phyloP scores from a whole-genome alignment of 2,113 vertebrate genomes.

The Upupa epops region DNA sequence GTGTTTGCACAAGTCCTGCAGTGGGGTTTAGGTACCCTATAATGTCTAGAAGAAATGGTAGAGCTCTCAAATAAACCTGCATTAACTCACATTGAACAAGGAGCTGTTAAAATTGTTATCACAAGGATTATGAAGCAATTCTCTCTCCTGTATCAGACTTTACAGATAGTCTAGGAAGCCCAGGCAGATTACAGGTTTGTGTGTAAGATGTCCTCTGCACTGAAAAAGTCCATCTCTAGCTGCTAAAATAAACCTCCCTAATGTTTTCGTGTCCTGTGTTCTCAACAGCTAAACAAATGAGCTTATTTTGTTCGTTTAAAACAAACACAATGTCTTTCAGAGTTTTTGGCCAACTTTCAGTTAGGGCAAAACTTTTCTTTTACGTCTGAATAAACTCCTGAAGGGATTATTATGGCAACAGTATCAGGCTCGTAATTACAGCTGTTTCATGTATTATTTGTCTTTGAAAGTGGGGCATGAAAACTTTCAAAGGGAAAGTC shows the following conservation, averaged over 20 bases:
- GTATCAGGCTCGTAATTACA: conserved; percentile 18
- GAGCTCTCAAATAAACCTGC: not conserved
- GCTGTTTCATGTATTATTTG: conserved; percentile 6
- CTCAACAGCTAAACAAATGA: not conserved
- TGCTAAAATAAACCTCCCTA: not conserved
- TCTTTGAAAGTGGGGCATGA: conserved; percentile 17
- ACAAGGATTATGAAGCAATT: not conserved
- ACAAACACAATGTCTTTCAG: not conserved
- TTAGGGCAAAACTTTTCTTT: conserved; percentile 21
- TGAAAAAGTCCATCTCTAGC: not conserved
- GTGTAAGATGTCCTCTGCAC: not conserved
- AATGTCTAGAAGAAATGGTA: not conserved
- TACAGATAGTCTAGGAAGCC: not conserved
- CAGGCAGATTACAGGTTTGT: not conserved
- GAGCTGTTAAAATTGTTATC: not conserved
- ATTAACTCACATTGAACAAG: not conserved
- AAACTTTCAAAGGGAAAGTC: conserved; percentile 12
- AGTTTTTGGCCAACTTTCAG: not conserved
- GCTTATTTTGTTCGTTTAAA: conserved; percentile 14
- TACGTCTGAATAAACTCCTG: conserved; percentile 2
- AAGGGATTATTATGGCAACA: conserved; percentile 10
- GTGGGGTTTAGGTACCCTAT: not conserved
- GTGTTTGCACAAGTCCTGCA: conserved; percentile 25
- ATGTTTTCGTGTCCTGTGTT: not conserved
- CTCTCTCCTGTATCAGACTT: not conserved